These are phyloP conservation scores for Leptopilina drosophilae DNA, from an alignment of 2,888 invertebrate species.

Conservation along the genomic window DNA sequence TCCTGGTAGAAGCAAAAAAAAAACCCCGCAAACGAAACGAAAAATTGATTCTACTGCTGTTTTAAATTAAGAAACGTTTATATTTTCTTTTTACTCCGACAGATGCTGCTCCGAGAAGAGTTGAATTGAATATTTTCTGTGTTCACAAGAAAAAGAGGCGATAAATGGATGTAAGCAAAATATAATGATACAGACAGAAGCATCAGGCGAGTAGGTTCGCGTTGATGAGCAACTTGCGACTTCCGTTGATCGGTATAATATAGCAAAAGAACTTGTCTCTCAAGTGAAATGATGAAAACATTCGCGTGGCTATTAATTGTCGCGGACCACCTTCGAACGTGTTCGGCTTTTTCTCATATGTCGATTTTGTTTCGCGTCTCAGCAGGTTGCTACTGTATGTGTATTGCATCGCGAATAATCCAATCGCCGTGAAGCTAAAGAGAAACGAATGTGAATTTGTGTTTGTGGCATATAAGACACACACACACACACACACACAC, in stretches of 20 bases:
- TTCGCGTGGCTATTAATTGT: conserved; percentile 70
- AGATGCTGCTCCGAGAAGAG: not conserved
- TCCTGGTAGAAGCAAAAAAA: too few relatives aligned
- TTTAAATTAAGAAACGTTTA: too few relatives aligned
- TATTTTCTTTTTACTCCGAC: not conserved
- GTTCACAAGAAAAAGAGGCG: conserved; percentile 42
- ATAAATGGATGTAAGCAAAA: conserved; percentile 30
- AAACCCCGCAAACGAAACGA: too few relatives aligned
- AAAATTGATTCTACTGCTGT: too few relatives aligned
- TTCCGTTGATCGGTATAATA: conserved; percentile 18
- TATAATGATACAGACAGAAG: conserved; percentile 5
- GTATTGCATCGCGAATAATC: conserved; percentile 40
- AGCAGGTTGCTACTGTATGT: conserved; percentile 36
- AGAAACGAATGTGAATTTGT: not conserved
- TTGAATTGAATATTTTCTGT: not conserved
- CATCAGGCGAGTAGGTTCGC: not conserved
- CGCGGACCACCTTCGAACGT: conserved; percentile 55
- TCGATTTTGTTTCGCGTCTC: conserved; percentile 52
- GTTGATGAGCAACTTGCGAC: conserved; percentile 19
- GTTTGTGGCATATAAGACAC: too few relatives aligned
- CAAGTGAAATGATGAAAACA: conserved; percentile 69
- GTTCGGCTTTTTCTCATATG: conserved; percentile 52
- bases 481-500: not conserved
- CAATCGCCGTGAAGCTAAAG: conserved; percentile 32
- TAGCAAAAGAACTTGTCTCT: conserved; percentile 9